Base-by-base conservation (phyloP, 2,888 invertebrate species). In the Germaria angustata region DNA sequence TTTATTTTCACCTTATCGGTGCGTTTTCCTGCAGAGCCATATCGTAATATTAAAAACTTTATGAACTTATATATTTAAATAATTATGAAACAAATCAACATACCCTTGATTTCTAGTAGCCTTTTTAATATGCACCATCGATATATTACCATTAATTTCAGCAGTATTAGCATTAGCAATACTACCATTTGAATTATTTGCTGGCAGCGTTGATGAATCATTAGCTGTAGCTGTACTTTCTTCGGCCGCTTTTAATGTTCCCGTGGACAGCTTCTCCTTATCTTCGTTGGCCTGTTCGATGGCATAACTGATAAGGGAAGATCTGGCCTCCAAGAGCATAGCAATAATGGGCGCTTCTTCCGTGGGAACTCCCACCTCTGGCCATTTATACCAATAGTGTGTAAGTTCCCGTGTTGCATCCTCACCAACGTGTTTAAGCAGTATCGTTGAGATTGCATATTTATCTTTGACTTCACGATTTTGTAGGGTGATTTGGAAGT, bases 331-430 rank as follows among this genome's bases (percentile, higher is more conserved):
- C 17, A 96, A 93, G 49, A 98, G 92, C 92, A 98, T 96, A 68
- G 97, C 96, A 59, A 98, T 95, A 57, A 98, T 92, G 0, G 96
- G 95, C 66, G 95, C 94, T 66, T 95, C 95, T 87, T 97, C 97
- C 7, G 93, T 93, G 1, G 98, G 98, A 0, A 96, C 95, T 0
- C 97, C 97, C 84, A 95, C 94, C 73, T 91, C 91, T 0, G 98
- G 98, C 98, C 98, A 98, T 88, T 96, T 94, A 92, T 97, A 97
- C 98, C 98, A 98, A 87, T 97, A 94, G 88, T 98, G 98, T 0
- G 95, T 96, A 71, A 98, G 93, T 90, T 98, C 97, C 51, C 98
- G 92, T 93, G 96, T 95, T 81, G 95, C 95, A 90, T 96, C 96
- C 55, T 95, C 95, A 84, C 94, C 93, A 91, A 95, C 92, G 90